A percentile compares a stretch with the other conserved stretches of the same genome.
Conservation (phyloP, 1,140 invertebrate species). For the Sinella curviseta region DNA sequence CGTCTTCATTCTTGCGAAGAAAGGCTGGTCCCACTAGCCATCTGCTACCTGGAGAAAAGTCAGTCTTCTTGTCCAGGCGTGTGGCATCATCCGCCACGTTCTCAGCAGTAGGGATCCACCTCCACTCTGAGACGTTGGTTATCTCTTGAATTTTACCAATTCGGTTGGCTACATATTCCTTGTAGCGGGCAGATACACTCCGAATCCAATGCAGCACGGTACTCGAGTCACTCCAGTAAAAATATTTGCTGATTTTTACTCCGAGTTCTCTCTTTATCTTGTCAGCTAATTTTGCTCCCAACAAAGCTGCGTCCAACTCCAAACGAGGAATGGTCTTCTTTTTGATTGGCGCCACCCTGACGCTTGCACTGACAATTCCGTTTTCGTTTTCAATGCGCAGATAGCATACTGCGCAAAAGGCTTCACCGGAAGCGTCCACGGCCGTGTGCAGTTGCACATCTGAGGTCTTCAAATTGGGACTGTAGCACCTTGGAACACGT, state of each 20-base stretch:
- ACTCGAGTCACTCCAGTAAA: constrained; percentile 43
- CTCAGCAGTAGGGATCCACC: constrained; percentile 38
- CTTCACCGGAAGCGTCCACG: constrained; percentile 29
- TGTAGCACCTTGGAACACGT: constrained; percentile 39
- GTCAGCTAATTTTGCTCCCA: constrained; percentile 51
- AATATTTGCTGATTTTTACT: constrained; percentile 8
- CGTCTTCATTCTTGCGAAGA: neutral
- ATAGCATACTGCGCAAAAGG: constrained; percentile 30
- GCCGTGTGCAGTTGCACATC: constrained; percentile 36
- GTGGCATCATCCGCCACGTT: constrained; percentile 48
- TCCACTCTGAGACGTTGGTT: constrained; percentile 38
- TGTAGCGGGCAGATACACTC: constrained; percentile 23
- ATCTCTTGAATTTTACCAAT: constrained; percentile 46
- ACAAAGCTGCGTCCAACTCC: constrained; percentile 55
- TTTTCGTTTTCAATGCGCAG: constrained; percentile 4
- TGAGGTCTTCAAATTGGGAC: neutral
- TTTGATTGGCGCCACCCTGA: constrained; percentile 53
- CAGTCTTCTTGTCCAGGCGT: neutral
- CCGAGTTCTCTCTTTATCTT: constrained; percentile 6
- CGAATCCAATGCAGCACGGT: constrained; percentile 41
- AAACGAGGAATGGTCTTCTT: constrained; percentile 53
- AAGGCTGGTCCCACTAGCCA: constrained; percentile 43
- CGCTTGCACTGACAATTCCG: constrained; percentile 47
- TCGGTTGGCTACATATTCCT: constrained; percentile 44
- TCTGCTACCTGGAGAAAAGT: constrained; percentile 15